These are phyloP conservation scores for Aurelia sp. DNA, from an alignment of 30 jellyfish, hydroid and myxozoan genomes.

Conservation along the genomic window DNA sequence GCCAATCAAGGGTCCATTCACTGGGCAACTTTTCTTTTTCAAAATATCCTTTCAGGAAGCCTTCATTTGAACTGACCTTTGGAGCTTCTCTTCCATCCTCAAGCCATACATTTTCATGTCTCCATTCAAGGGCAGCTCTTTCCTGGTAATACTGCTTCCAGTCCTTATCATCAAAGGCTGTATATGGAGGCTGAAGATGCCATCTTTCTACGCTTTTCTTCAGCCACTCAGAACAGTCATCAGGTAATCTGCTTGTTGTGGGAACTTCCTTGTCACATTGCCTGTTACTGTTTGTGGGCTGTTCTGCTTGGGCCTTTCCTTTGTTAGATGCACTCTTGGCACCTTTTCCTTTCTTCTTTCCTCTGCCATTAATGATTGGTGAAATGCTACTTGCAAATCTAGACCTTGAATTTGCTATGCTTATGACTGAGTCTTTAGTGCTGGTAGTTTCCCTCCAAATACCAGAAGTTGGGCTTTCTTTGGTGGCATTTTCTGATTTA, in stretches of 20 bases:
- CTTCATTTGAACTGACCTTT: not conserved
- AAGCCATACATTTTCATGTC: conserved; percentile 10
- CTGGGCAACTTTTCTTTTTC: not conserved
- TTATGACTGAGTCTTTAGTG: too few relatives aligned
- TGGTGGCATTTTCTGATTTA: too few relatives aligned
- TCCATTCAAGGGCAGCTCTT: not conserved
- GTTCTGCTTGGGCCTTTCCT: too few relatives aligned
- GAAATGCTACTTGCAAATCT: too few relatives aligned
- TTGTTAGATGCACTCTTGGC: too few relatives aligned
- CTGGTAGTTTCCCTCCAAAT: too few relatives aligned
- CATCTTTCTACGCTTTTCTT: not conserved
- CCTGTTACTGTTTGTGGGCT: too few relatives aligned
- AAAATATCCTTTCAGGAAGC: not conserved
- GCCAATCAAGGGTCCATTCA: not conserved
- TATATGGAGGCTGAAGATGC: conserved; percentile 10
- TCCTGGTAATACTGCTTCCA: conserved; percentile 15
- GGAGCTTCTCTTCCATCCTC: not conserved
- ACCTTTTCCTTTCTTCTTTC: too few relatives aligned
- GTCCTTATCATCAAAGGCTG: not conserved
- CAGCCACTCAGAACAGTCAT: conserved; percentile 7
- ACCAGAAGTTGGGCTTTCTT: too few relatives aligned
- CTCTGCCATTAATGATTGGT: too few relatives aligned
- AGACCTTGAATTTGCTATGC: too few relatives aligned
- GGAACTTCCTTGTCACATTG: too few relatives aligned
- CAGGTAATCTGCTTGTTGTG: not conserved